Percentiles rank a stretch among this genome's conserved stretches.
These are phyloP conservation scores for Galeopterus variegatus DNA, from an alignment of 2,113 vertebrate species.

Conservation along the genomic window DNA sequence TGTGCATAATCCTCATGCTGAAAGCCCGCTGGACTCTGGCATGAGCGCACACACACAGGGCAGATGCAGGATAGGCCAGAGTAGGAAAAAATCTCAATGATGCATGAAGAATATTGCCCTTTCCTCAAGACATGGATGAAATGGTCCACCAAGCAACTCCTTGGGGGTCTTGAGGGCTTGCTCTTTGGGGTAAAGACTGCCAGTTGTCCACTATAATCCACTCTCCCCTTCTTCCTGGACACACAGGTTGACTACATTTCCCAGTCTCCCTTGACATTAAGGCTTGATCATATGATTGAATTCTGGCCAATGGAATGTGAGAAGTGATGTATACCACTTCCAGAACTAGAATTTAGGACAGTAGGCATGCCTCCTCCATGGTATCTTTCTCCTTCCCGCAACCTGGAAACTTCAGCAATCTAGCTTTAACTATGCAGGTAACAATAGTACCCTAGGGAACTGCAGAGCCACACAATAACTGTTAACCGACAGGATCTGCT, in stretches of 20 bases:
- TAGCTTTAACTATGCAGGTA: constrained; percentile 5
- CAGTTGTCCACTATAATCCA: neutral
- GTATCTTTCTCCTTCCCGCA: neutral
- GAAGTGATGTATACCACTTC: neutral
- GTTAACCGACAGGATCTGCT: too few species aligned
- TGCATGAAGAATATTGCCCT: neutral
- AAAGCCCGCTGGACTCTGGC: neutral
- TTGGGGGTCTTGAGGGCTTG: neutral
- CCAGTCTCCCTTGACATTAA: constrained; percentile 9
- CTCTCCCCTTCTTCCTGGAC: neutral
- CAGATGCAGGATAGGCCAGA: neutral
- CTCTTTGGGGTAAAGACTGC: neutral
- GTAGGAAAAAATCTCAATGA: neutral
- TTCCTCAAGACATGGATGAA: neutral
- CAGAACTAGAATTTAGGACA: neutral
- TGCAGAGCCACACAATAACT: neutral
- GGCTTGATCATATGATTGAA: constrained; percentile 5
- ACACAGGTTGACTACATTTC: constrained; percentile 51
- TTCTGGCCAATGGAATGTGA: neutral
- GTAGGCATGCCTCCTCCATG: neutral
- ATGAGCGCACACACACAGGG: neutral
- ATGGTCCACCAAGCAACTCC: neutral
- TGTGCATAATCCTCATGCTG: neutral
- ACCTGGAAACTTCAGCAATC: neutral
- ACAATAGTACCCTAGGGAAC: neutral